Evolutionary conservation across 2,888 invertebrate genomes (phyloP), one percentile per base, ranked within the genome.

Genomic region (Agrochola macilenta): DNA sequence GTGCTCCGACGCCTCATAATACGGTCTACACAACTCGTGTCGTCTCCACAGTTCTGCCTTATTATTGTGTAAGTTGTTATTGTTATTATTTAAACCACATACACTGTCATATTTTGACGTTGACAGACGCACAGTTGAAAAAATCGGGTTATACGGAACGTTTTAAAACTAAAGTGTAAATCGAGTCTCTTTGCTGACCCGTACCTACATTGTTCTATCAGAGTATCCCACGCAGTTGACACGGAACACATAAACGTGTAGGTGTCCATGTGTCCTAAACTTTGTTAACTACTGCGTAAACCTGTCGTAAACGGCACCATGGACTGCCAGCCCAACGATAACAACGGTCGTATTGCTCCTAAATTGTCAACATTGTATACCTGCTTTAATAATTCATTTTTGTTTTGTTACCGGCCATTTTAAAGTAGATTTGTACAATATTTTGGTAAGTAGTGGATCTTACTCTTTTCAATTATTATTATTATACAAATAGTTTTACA

Each of bases 261-360:
- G 17, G 30, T 68, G 46, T 57, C 9, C 65, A 30, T 52, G 12
- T 64, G 57, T 70, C 17, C 69, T 58, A 78, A 73, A 82, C 66
- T 70, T 78, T 52, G 58, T 57, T 75, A 72, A 83, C 79, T 74
- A 64, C 71, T 69, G 43, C 35, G 58, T 75, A 79, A 82, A 83
- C 71, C 26, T 60, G 63, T n/a, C 65, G 71, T 79, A 63, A 69
- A 76, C 26, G 72, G n/a, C 26, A 63, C 58, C n/a, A 35, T 30
- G 1, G 54, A 20, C 58, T 43, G 17, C 54, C 43, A 23, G 43
- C 43, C 23, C 63, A 23, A 11, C 26, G 57, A 11, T n/a, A 64
- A 66, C 35, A 26, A 30, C 35, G 23, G 57, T 52, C 20, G 35
- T 63, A 68, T 79, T 63, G 69, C 60, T 70, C 9, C 61, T 11